Percentiles rank a stretch among this genome's conserved stretches.
Conservation (phyloP, 2,797 vertebrate genomes). For the Chelonia mydas region DNA sequence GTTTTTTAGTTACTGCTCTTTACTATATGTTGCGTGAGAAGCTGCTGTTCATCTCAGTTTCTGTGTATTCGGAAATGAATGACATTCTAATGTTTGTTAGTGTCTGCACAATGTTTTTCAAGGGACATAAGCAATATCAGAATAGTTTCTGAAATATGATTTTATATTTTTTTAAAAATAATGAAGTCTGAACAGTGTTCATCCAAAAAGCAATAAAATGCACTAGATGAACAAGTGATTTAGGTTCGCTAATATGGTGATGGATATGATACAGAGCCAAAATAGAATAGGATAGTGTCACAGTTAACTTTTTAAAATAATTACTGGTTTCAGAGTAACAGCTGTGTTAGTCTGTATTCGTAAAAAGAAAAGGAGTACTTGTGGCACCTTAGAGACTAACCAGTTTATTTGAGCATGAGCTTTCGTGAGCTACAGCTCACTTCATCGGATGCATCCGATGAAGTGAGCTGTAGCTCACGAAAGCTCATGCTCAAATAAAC, state of each 20-base stretch:
- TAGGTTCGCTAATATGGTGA: not conserved
- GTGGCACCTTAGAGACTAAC: too few species aligned
- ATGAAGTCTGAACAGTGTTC: not conserved
- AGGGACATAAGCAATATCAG: conserved; percentile 6
- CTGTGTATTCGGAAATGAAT: conserved; percentile 33
- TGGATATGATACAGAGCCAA: not conserved
- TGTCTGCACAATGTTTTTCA: conserved; percentile 36
- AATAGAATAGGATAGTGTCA: not conserved
- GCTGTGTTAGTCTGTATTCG: too few species aligned
- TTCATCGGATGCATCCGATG: too few species aligned
- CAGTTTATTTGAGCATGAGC: too few species aligned
- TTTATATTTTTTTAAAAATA: not conserved
- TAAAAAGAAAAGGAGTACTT: too few species aligned
- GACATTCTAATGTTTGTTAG: conserved; percentile 29
- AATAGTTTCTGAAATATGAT: conserved; percentile 8
- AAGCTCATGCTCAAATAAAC: too few species aligned
- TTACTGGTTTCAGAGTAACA: too few species aligned
- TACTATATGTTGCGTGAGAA: conserved; percentile 40
- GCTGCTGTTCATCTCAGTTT: conserved; percentile 23
- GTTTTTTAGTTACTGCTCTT: conserved; percentile 61
- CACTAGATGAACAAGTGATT: not conserved
- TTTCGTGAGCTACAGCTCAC: too few species aligned
- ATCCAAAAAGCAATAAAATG: not conserved
- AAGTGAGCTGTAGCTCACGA: too few species aligned
- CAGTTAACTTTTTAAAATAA: not conserved